Base-by-base conservation (phyloP, 2,888 invertebrate species). In the Acleris holmiana region DNA sequence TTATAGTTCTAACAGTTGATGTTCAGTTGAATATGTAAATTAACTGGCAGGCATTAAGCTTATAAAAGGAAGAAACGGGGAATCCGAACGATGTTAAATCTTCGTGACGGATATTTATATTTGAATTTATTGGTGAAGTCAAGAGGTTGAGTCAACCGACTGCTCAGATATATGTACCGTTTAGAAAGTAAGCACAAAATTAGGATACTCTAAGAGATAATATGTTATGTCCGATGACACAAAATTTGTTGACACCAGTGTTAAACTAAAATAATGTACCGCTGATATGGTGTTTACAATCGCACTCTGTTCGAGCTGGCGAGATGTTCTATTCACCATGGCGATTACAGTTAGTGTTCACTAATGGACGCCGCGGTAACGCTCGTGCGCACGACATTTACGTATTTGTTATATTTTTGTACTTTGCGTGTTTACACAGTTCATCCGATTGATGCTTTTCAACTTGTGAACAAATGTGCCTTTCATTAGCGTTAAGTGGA, bases 101-200 rank as follows among this genome's bases (percentile, higher is more conserved):
- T 59, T 68, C 73, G 55, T 71, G 69, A 70, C 57, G 65, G 71
- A 67, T 58, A 70, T 73, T 68, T 71, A 71, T 72, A 69, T 61
- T 69, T 73, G 68, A 66, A 61, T 68, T 67, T 69, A 73, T 73
- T 68, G 68, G 63, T 73, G 65, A 67, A 72, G 69, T 60, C 63
- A 69, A 70, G 68, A 77, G 71, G 67, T 76, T 70, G 69, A 71
- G 71, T 66, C 63, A 65, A 67, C 72, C 73, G 18, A n/a, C 54
- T 23, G 50, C 49, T 55, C 48, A 54, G 35, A 54, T 48, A 23
- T 17, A 17, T 44, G 66, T 68, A 71, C 71, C 69, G 56, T 67
- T 69, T 73, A 74, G 72, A 75, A 71, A 78, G 73, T 71, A 67
- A 69, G 72, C 78, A 78, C 73, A 78, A 76, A 69, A 70, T 70